Base-by-base conservation (phyloP, 2,797 vertebrate genomes). In the Gorsachius magnificus region DNA sequence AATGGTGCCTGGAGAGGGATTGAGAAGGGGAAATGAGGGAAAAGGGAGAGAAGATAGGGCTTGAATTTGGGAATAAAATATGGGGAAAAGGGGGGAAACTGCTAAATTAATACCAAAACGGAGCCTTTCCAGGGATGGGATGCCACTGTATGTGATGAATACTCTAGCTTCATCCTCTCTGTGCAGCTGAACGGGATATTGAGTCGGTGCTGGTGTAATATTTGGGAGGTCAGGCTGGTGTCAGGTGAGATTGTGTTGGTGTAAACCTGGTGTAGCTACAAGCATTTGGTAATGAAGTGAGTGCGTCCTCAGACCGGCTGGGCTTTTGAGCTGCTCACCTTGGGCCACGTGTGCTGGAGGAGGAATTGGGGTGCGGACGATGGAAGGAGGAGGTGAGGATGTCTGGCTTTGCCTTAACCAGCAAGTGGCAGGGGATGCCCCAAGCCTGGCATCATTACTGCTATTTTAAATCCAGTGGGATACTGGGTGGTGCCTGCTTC, bases 1-100 rank as follows among this genome's bases (percentile, higher is more conserved):
- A 90, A 45, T 33, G 31, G 83, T 92, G 86, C 66, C 80, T 95
- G 81, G 83, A 89, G 90, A 89, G 89, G 77, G 75, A 82, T 16
- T 83, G 84, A 75, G 76, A 69, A 83, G 46, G 72, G 82, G 89
- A 85, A 94, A 71, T 92, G 80, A 80, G n/a, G 70, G 57, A 82
- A 31, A 46, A 61, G 20, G 72, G 25, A 69, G 36, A 75, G 75
- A 58, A 83, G 43, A 29, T 57, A 48, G 43, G 38, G 38, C 43
- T 71, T 78, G 57, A 65, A 69, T 89, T 71, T 87, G 60, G 57
- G 48, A 63, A 41, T 81, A 33, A 83, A 86, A 14, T 57, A 38
- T 24, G 58, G 54, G 21, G 16, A 17, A 48, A 25, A 13, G 20
- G 20, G 54, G 6, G 20, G 51, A 35, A 72, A 46, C 18, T 63